Base-by-base conservation (phyloP, 2,113 vertebrate species). In the Tragulus kanchil region DNA sequence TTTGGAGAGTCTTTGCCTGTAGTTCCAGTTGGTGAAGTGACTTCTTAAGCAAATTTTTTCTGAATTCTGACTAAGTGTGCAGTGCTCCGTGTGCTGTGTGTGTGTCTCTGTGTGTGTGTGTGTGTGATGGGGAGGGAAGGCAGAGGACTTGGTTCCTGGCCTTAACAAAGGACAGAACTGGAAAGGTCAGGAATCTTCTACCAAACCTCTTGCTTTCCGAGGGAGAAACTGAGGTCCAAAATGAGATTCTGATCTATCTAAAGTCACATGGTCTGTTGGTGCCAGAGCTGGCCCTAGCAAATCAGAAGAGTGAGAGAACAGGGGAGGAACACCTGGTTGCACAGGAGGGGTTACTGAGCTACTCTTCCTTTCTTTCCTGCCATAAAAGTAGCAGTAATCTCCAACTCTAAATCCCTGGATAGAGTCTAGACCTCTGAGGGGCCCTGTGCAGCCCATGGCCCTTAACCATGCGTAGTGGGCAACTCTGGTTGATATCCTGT, bases 41-140 rank as follows among this genome's bases (percentile, higher is more conserved):
- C 73, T 94, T 84, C 87, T 69, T 94, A 36, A 83, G 58, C 61
- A 93, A 86, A 58, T 81, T 50, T 93, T 92, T 84, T 61, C 65
- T 89, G 89, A 86, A 52, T 94, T 84, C 31, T 45, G 52, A 88
- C 62, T 92, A 65, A 73, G 84, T 48, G 36, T 79, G 25, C 59
- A 42, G 64, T 87, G 79, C 36, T 36, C 36, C 36, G 36, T 36
- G 36, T 36, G 36, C 36, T 77, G 59, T 84, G 28, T 26, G n/a
- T n/a, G n/a, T n/a, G n/a, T n/a, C n/a, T n/a, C n/a, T n/a, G n/a
- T n/a, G n/a, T n/a, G n/a, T 64, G 58, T 17, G 54, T 79, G 28
- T 23, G 17, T 14, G 17, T 16, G 48, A 10, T 62, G 25, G 12
- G 48, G 14, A 77, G 42, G 50, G 48, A 83, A 13, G 28, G 13